A percentile compares a stretch with the other conserved stretches of the same genome.
These are phyloP conservation scores for Spicauda simplicius DNA, from an alignment of 2,888 invertebrate species.

Conservation along the genomic window DNA sequence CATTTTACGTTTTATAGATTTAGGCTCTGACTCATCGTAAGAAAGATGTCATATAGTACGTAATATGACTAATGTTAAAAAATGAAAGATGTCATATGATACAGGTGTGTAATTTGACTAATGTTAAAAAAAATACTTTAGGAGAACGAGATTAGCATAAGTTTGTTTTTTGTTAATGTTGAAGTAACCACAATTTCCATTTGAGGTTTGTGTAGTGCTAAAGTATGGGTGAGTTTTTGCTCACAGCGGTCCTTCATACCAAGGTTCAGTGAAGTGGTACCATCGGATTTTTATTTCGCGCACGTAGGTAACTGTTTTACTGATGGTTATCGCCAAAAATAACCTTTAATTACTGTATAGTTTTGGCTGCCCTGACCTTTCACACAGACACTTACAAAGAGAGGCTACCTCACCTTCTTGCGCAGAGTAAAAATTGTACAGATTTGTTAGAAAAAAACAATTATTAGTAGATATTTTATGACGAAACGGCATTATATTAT, in stretches of 20 bases:
- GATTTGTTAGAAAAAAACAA: constrained; percentile 45
- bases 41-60: background rate
- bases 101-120: background rate
- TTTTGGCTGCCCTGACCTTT: constrained; percentile 82
- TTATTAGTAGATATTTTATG: background rate
- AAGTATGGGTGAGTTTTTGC: constrained; percentile 65
- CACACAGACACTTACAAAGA: constrained; percentile 63
- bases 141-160: background rate
- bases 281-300: constrained; percentile 76
- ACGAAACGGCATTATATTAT: no score
- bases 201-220: constrained; percentile 15
- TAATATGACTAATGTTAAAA: background rate
- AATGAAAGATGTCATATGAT: background rate
- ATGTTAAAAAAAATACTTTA: background rate
- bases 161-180: constrained; percentile 34
- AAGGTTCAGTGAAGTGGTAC: constrained; percentile 68
- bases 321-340: constrained; percentile 84
- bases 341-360: constrained; percentile 84
- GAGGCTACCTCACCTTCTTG: constrained; percentile 56
- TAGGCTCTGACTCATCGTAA: background rate
- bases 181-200: constrained; percentile 39
- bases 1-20: background rate
- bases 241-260: constrained; percentile 62
- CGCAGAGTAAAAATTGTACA: constrained; percentile 59
- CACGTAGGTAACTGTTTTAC: constrained; percentile 81